Conservation (phyloP, 2,888 invertebrate species). For the Ctena decussata region DNA sequence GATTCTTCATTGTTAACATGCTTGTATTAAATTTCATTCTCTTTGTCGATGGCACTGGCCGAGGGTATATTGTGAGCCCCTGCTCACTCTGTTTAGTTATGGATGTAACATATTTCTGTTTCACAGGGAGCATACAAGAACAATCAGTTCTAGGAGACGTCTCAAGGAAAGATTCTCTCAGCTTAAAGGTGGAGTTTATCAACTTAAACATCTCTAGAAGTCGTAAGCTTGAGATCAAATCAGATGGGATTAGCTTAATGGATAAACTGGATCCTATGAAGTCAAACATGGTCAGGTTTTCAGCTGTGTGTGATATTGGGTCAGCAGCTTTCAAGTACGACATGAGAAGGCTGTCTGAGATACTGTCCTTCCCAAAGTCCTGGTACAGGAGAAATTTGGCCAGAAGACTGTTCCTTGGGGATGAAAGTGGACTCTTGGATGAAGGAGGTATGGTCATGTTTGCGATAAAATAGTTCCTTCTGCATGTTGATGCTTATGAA, state of each 20-base stretch:
- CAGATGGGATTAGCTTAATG: conserved; percentile 21
- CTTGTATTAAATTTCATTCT: no score
- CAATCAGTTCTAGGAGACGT: conserved; percentile 73
- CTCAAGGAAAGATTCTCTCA: conserved; percentile 95
- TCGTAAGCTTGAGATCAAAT: conserved; percentile 92
- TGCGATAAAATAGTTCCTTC: no score
- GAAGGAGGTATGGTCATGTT: conserved; percentile 81
- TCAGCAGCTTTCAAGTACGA: conserved; percentile 97
- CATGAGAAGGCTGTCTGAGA: conserved; percentile 98
- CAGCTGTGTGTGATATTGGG: conserved; percentile 97
- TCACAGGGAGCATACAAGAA: conserved; percentile 79
- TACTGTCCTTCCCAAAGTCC: conserved; percentile 98
- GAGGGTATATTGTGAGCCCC: no score
- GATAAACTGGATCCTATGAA: conserved; percentile 69
- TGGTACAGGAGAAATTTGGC: conserved; percentile 99
- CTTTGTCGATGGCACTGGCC: no score
- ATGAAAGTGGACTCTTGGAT: conserved; percentile 90
- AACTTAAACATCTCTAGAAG: conserved; percentile 97
- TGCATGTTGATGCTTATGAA: no score
- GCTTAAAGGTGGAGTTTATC: conserved; percentile 98
- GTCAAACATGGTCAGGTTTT: conserved; percentile 91
- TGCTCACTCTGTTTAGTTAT: no score
- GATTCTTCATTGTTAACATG: no score
- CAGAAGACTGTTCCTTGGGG: conserved; percentile 89
- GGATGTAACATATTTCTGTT: no score